Evolutionary conservation across 2,113 vertebrate species (phyloP), one percentile per base, ranked within the genome.

Genomic region (Cochlearius cochlearius): DNA sequence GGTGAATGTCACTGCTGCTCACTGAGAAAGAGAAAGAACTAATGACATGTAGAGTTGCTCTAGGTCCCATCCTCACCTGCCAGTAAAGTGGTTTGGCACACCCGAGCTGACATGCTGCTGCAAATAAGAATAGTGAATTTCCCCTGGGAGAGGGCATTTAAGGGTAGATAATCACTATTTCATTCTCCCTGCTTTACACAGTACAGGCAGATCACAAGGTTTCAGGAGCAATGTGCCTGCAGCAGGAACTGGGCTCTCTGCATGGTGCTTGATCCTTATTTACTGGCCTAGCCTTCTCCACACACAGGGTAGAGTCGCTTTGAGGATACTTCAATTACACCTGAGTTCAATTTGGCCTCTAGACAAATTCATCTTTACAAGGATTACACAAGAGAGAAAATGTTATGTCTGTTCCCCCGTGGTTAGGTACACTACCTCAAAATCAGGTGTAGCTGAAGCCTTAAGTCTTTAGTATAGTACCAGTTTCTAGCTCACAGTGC

Each of bases 401-500:
- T 1, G 1, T 13, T 56, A 10, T 11, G 18, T 12, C 30, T 56
- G 5, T 38, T 52, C 7, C 23, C 26, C 7, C 5, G 12, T 2
- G 3, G 15, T 60, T 21, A 64, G 39, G 21, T 11, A 34, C 15
- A 25, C 32, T 18, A 8, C 41, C 52, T 60, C 27, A 36, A 74
- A 56, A 27, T 23, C 41, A 62, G 23, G 23, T 23, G 36, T 13
- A 36, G 49, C 29, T 76, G 15, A 60, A 56, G 66, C 39, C 3
- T 43, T 43, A 38, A 43, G 11, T 15, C 45, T 81, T 30, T 15
- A 45, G 25, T 41, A 9, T 1, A 76, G 18, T 5, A 72, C 29
- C 43, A 39, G 29, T 64, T 66, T 58, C 38, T 34, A 59, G 10
- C 15, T 83, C 58, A 49, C 12, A 53, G 50, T 53, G 55, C 38